Evolutionary conservation across 2,113 vertebrate genomes (phyloP).

Genomic region (pig (Sus scrofa)): T2T-Sscrofa CM000820.6:31625001-31625500

Average conservation of each 20-base stretch:
- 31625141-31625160: not conserved
- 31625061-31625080: not conserved
- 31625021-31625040: not conserved
- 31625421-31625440: not conserved
- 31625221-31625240: not conserved
- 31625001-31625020: not conserved
- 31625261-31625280: not conserved
- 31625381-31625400: not conserved
- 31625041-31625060: not conserved
- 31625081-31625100: not conserved
- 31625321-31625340: not conserved
- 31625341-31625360: accelerated
- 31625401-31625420: not conserved
- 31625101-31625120: not conserved
- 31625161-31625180: not conserved
- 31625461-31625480: not conserved
- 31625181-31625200: not conserved
- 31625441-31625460: not conserved
- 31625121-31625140: not conserved
- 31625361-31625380: accelerated
- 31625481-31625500: not conserved
- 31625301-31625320: not conserved
- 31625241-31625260: not conserved
- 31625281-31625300: not conserved
- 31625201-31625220: not conserved